phyloP scores from a whole-genome alignment of 92 coral and sea anemone species.

The Paragorgia papillata region DNA sequence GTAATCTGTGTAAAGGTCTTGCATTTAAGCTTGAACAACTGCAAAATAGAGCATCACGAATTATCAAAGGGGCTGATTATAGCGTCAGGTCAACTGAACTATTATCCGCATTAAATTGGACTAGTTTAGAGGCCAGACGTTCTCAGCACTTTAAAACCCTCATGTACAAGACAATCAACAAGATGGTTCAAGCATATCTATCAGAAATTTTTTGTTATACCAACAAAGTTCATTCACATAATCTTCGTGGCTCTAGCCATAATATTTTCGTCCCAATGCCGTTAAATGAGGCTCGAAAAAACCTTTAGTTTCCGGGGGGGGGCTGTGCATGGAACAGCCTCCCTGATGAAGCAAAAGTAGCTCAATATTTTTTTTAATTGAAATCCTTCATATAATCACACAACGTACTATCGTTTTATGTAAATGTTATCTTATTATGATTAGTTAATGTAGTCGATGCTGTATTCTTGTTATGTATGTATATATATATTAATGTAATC shows the following conservation, averaged over 20 bases:
- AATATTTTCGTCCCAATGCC: background rate
- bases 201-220: background rate
- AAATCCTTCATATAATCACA: background rate
- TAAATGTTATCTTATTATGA: too few species aligned
- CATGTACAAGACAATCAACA: background rate
- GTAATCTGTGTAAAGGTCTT: constrained; percentile 18
- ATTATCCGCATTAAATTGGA: background rate
- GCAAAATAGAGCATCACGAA: background rate
- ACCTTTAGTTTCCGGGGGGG: background rate
- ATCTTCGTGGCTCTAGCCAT: background rate
- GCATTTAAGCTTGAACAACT: background rate
- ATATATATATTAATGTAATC: too few species aligned
- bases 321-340: background rate
- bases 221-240: background rate
- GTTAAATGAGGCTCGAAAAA: constrained; percentile 2
- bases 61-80: constrained; percentile 1
- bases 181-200: background rate
- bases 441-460: too few species aligned
- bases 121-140: background rate
- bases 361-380: background rate
- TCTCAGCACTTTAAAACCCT: background rate
- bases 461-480: too few species aligned
- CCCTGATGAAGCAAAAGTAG: background rate
- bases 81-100: background rate
- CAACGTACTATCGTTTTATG: background rate